Percentiles rank a stretch among this genome's conserved stretches.
These are phyloP conservation scores for Bubo blakistoni DNA, from an alignment of 2,113 vertebrate genomes.

Conservation along the genomic window DNA sequence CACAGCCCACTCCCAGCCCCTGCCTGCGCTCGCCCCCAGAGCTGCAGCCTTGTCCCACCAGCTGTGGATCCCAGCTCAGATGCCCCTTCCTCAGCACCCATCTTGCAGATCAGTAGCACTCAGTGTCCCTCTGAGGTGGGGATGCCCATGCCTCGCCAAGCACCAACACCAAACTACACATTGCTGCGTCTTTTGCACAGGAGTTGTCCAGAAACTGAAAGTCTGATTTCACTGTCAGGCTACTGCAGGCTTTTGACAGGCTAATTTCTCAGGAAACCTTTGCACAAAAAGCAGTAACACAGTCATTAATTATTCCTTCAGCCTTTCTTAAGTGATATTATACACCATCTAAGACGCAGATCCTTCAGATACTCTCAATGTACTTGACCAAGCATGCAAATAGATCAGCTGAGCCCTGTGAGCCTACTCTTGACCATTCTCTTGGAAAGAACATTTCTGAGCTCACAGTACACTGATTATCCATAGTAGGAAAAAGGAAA, in stretches of 20 bases:
- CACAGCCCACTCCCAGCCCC: neutral
- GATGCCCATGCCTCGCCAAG: neutral
- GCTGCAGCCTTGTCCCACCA: rapidly evolving
- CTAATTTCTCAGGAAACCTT: neutral
- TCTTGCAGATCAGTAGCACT: neutral
- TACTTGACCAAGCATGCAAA: neutral
- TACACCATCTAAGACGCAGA: neutral
- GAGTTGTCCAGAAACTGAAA: neutral
- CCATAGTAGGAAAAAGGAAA: neutral
- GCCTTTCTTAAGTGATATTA: neutral
- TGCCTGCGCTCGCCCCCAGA: rapidly evolving
- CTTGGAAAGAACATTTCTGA: neutral
- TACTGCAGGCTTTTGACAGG: neutral
- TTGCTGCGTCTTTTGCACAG: neutral
- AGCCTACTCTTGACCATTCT: neutral
- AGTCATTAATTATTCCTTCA: neutral
- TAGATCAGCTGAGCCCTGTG: neutral
- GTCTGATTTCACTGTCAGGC: neutral
- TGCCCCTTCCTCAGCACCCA: neutral
- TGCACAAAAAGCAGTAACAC: neutral
- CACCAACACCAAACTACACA: neutral
- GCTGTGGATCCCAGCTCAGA: neutral
- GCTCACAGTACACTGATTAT: neutral
- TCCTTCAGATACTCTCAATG: neutral
- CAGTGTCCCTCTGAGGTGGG: neutral